Evolutionary conservation across 2,888 invertebrate species (phyloP).

Genomic region (Eupithecia inturbata): DNA sequence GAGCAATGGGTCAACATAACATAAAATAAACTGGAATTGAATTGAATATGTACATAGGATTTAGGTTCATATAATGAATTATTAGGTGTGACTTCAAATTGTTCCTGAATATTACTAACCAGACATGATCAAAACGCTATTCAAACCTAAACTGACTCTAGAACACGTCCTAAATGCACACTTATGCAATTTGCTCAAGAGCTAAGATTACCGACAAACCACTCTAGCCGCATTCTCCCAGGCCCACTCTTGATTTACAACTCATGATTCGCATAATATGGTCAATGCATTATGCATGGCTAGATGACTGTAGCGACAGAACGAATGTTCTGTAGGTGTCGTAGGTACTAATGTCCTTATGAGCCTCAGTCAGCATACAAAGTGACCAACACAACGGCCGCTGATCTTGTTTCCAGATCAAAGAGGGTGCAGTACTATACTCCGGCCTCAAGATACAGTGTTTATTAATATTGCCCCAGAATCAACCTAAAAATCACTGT

Average conservation of each 20-base stretch:
- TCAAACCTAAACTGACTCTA: background rate
- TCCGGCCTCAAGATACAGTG: background rate
- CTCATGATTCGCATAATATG: slow-evolving; percentile 56
- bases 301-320: slow-evolving; percentile 67
- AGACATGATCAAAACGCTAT: slow-evolving; percentile 1
- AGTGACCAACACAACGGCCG: slow-evolving; percentile 36
- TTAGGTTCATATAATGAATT: no score
- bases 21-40: no score
- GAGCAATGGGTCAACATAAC: background rate
- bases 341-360: no score
- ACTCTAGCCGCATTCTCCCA: slow-evolving; percentile 39
- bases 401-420: slow-evolving; percentile 13
- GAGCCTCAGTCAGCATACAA: slow-evolving; percentile 64
- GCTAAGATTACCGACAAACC: slow-evolving; percentile 14
- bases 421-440: slow-evolving; percentile 1
- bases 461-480: background rate
- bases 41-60: no score
- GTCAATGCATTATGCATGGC: slow-evolving; percentile 72
- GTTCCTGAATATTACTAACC: background rate
- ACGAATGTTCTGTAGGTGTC: no score
- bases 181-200: background rate
- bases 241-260: slow-evolving; percentile 38
- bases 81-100: background rate
- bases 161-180: background rate
- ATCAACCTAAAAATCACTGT: no score